These are phyloP conservation scores for Tubulanus polymorphus DNA, from an alignment of 2,888 invertebrate genomes.

Conservation along the genomic window DNA sequence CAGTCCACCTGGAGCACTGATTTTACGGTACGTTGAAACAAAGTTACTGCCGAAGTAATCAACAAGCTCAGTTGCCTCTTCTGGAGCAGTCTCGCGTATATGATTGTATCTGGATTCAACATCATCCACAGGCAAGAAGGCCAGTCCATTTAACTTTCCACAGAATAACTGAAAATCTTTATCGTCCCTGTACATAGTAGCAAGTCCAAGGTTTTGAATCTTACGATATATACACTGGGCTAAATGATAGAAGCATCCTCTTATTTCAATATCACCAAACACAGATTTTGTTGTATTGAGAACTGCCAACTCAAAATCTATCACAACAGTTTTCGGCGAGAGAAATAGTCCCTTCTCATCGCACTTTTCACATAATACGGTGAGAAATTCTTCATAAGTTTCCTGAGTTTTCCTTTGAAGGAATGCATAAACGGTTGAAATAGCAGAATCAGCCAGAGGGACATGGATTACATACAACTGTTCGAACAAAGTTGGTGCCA, in stretches of 20 bases:
- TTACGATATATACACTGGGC: background rate
- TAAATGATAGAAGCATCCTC: background rate
- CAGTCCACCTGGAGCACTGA: no score
- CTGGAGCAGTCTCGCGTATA: background rate
- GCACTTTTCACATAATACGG: no score
- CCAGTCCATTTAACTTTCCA: background rate
- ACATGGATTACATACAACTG: conserved; percentile 3
- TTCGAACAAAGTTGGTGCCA: background rate
- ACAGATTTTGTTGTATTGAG: background rate
- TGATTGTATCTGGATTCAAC: background rate
- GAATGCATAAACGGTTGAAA: background rate
- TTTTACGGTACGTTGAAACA: background rate
- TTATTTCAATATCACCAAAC: background rate
- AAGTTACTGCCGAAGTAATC: background rate
- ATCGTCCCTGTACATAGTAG: background rate
- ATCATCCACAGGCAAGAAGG: background rate
- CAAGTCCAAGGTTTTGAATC: background rate
- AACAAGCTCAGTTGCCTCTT: background rate
- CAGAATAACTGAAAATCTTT: background rate
- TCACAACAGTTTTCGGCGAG: background rate
- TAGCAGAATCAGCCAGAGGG: background rate
- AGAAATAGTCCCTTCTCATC: no score
- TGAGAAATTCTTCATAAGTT: background rate
- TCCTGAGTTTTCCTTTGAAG: conserved; percentile 2
- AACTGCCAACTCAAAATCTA: background rate